These are phyloP conservation scores for Chaetoderma sp. DNA, from an alignment of 2,888 invertebrate genomes.

Conservation along the genomic window DNA sequence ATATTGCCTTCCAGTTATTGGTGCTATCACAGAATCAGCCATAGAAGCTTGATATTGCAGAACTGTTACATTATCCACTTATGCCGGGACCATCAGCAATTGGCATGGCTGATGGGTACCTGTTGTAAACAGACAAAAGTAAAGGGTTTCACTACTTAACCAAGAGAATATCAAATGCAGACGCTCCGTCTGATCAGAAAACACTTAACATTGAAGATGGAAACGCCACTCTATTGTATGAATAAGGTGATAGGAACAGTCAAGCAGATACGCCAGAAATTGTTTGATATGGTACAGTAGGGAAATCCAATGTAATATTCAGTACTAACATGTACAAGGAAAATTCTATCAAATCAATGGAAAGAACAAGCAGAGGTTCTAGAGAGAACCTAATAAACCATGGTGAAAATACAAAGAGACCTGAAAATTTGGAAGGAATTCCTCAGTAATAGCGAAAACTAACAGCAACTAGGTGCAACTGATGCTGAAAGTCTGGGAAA, in stretches of 20 bases:
- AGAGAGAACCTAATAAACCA: background rate
- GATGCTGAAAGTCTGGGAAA: too few species aligned
- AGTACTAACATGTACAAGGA: background rate
- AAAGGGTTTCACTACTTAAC: background rate
- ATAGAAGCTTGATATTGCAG: background rate
- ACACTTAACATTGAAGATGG: background rate
- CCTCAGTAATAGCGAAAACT: too few species aligned
- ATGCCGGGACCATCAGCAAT: background rate
- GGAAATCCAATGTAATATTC: background rate
- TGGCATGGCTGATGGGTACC: background rate
- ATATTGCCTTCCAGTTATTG: background rate
- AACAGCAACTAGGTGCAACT: too few species aligned
- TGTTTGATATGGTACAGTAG: background rate
- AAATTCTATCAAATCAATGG: background rate
- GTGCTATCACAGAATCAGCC: background rate
- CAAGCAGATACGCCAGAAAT: background rate
- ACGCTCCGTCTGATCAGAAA: background rate
- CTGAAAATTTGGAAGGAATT: background rate
- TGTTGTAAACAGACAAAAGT: background rate
- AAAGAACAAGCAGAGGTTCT: background rate
- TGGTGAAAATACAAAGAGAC: background rate
- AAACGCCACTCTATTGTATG: too few species aligned
- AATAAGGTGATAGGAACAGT: background rate
- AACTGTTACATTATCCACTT: background rate
- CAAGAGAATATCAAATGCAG: background rate